Percentiles rank a stretch among this genome's conserved stretches.
These are phyloP conservation scores for Nasua narica DNA, from an alignment of 2,797 vertebrate genomes.

Conservation along the genomic window DNA sequence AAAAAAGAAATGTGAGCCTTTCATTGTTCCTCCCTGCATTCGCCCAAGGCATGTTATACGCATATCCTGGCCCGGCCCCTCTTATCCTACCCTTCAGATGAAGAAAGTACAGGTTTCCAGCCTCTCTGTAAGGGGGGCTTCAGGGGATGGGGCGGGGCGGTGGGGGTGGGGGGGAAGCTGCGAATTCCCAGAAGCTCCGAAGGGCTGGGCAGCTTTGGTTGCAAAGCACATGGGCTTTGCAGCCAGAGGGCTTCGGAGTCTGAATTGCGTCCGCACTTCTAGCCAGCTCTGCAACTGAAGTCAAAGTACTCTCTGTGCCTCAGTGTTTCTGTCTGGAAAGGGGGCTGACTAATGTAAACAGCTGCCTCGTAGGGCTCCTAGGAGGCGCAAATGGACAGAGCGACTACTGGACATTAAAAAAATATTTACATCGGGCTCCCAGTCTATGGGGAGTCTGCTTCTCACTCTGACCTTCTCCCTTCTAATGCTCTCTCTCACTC, in stretches of 20 bases:
- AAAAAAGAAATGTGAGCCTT: background rate
- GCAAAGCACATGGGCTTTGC: background rate
- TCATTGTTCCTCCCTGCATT: background rate
- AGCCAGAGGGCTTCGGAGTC: background rate
- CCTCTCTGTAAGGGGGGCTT: background rate
- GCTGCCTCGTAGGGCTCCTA: background rate
- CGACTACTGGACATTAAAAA: background rate
- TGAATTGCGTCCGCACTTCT: background rate
- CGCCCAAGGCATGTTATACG: rapidly evolving
- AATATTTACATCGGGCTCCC: too few species aligned
- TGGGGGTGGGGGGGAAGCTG: background rate
- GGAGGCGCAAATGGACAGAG: background rate
- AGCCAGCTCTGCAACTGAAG: background rate
- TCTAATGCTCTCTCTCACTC: too few species aligned
- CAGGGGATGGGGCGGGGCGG: too few species aligned
- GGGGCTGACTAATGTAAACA: background rate
- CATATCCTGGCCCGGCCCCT: background rate
- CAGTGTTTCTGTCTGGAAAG: background rate
- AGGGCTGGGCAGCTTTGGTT: background rate
- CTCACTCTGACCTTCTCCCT: too few species aligned
- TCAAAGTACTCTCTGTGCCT: background rate
- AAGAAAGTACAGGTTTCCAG: background rate
- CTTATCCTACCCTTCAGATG: background rate
- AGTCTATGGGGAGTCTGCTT: too few species aligned
- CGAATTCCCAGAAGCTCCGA: background rate